A percentile compares a stretch with the other conserved stretches of the same genome.
Conservation (phyloP, 2,888 invertebrate genomes). For the Actias luna region DNA sequence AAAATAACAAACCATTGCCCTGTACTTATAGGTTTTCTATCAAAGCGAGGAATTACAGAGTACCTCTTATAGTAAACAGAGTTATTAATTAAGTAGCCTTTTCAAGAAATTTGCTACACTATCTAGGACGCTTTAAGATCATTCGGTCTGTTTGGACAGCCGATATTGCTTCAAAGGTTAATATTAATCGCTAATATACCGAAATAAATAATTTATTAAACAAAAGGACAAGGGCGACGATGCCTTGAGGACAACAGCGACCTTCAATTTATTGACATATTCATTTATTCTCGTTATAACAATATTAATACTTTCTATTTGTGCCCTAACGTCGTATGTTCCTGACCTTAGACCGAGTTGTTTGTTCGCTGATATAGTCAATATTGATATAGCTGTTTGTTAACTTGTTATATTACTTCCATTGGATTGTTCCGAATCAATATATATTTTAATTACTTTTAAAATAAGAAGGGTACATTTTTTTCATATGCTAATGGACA, state of each 20-base stretch:
- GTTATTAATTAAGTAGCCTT: too few species aligned
- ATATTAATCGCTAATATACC: background rate
- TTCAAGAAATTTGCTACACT: too few species aligned
- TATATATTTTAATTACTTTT: too few species aligned
- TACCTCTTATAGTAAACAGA: too few species aligned
- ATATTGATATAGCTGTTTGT: background rate
- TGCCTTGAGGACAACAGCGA: background rate
- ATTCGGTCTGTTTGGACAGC: background rate
- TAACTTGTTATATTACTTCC: background rate
- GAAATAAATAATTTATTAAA: background rate
- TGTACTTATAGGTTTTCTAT: too few species aligned
- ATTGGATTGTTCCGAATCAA: background rate
- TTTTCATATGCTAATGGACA: too few species aligned
- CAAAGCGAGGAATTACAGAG: too few species aligned
- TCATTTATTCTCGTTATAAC: constrained; percentile 4
- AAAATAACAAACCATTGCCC: too few species aligned
- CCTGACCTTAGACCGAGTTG: background rate
- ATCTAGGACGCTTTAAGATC: background rate
- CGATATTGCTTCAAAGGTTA: background rate
- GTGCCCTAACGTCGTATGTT: background rate
- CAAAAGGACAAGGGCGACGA: background rate
- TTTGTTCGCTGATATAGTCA: background rate
- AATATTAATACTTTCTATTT: constrained; percentile 5
- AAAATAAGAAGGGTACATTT: too few species aligned
- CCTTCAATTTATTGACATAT: constrained; percentile 4